A percentile compares a stretch with the other conserved stretches of the same genome.
Evolutionary conservation across 2,888 invertebrate genomes (phyloP).

Genomic region (Notodonta ziczac): DNA sequence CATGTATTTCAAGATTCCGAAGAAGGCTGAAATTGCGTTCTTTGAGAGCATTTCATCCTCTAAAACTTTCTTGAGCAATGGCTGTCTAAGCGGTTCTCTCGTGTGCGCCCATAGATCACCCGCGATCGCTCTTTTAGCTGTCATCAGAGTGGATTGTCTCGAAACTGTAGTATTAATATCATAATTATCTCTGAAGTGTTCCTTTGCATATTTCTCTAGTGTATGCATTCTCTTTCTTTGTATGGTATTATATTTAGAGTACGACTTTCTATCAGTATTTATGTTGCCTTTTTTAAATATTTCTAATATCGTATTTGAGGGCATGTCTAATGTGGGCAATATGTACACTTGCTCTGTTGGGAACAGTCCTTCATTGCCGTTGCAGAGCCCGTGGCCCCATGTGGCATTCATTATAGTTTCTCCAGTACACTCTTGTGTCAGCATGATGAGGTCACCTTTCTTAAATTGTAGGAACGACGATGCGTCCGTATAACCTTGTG

Average conservation of each 20-base stretch:
- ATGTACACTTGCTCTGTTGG: slow-evolving; percentile 94
- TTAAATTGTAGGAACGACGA: slow-evolving; percentile 85
- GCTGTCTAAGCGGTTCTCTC: slow-evolving; percentile 92
- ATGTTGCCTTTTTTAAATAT: slow-evolving; percentile 86
- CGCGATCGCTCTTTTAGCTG: slow-evolving; percentile 86
- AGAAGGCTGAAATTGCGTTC: slow-evolving; percentile 90
- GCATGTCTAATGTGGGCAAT: slow-evolving; percentile 91
- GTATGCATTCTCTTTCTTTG: slow-evolving; percentile 91
- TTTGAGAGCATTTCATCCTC: slow-evolving; percentile 89
- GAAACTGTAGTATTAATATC: slow-evolving; percentile 82
- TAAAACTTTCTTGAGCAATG: slow-evolving; percentile 90
- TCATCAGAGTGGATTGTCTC: slow-evolving; percentile 86
- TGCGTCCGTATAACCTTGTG: slow-evolving; percentile 82
- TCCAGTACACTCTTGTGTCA: slow-evolving; percentile 90
- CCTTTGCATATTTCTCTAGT: slow-evolving; percentile 91
- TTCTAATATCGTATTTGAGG: slow-evolving; percentile 87
- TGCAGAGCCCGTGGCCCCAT: slow-evolving; percentile 90
- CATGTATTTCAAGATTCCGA: slow-evolving; percentile 91
- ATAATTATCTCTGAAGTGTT: slow-evolving; percentile 89
- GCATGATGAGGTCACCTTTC: slow-evolving; percentile 92
- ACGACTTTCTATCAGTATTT: slow-evolving; percentile 68
- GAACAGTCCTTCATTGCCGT: slow-evolving; percentile 91
- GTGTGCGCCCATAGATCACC: slow-evolving; percentile 94
- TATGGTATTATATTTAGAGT: slow-evolving; percentile 81
- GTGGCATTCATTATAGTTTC: slow-evolving; percentile 89